Conservation (phyloP, 2,113 vertebrate species). For the Archocentrus centrarchus region DNA sequence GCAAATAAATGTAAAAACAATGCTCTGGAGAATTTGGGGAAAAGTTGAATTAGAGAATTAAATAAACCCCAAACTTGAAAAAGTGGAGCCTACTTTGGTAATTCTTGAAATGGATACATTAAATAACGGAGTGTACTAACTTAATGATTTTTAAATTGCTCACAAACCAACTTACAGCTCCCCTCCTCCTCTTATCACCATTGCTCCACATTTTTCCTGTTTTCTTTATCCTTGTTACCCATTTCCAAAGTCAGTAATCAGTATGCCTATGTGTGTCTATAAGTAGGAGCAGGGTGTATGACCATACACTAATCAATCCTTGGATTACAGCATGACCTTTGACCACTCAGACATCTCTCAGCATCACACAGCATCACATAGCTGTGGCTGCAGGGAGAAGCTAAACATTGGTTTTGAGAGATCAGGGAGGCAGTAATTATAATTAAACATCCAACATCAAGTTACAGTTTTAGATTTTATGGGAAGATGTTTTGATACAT, state of each 20-base stretch:
- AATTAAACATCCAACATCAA: neutral
- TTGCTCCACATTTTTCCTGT: constrained; percentile 10
- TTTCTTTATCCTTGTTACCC: constrained; percentile 39
- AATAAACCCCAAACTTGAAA: neutral
- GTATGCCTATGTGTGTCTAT: constrained; percentile 52
- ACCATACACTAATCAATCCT: constrained; percentile 66
- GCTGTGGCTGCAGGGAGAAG: neutral
- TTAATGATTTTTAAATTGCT: constrained; percentile 55
- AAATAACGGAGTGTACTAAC: neutral
- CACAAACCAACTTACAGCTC: constrained; percentile 32
- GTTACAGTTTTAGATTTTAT: neutral
- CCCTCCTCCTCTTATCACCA: neutral
- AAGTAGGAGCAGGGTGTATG: constrained; percentile 48
- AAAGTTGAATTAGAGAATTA: constrained; percentile 11
- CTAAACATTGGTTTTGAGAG: neutral
- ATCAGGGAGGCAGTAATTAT: constrained; percentile 7
- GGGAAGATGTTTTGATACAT: neutral
- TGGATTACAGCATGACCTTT: constrained; percentile 58
- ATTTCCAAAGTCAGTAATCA: constrained; percentile 65
- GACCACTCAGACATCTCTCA: constrained; percentile 47
- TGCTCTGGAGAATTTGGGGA: neutral
- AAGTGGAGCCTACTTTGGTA: neutral
- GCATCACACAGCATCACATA: constrained; percentile 2
- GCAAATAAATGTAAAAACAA: constrained; percentile 31
- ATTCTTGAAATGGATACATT: constrained; percentile 11